phyloP scores from a whole-genome alignment of 53 echinoderm and acorn worm species.

The Glandiceps talaboti region DNA sequence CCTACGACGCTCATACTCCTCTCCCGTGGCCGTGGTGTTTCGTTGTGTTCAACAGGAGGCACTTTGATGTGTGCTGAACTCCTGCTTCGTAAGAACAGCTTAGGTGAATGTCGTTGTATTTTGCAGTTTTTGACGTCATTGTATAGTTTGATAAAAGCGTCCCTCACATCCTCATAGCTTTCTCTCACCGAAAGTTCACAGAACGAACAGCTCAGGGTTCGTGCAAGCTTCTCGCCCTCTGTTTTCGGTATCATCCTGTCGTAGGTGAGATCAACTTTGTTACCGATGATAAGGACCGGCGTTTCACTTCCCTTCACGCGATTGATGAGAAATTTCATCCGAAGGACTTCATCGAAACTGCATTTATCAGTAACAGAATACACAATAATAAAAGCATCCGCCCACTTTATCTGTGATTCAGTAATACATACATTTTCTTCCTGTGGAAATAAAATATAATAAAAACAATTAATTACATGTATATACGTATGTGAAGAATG shows the following conservation, averaged over 20 bases:
- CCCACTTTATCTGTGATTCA: constrained; percentile 89
- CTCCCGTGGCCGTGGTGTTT: constrained; percentile 71
- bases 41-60: not conserved
- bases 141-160: constrained; percentile 53
- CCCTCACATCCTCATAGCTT: constrained; percentile 58
- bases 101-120: constrained; percentile 21
- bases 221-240: constrained; percentile 57
- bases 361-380: constrained; percentile 87
- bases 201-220: constrained; percentile 52
- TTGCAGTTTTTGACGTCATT: constrained; percentile 15
- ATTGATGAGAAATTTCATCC: constrained; percentile 65
- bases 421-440: constrained; percentile 39
- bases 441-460: too few relatives aligned
- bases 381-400: constrained; percentile 88
- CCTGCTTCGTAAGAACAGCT: constrained; percentile 47
- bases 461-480: too few relatives aligned
- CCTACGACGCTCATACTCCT: constrained; percentile 35
- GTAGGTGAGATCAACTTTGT: constrained; percentile 71
- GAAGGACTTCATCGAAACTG: constrained; percentile 87
- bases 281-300: constrained; percentile 71
- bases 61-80: constrained; percentile 49
- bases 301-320: constrained; percentile 61
- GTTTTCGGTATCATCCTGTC: constrained; percentile 57
- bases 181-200: constrained; percentile 62
- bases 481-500: too few relatives aligned